Evolutionary conservation across 2,113 vertebrate genomes (phyloP).

Genomic region (Zeus faber): DNA sequence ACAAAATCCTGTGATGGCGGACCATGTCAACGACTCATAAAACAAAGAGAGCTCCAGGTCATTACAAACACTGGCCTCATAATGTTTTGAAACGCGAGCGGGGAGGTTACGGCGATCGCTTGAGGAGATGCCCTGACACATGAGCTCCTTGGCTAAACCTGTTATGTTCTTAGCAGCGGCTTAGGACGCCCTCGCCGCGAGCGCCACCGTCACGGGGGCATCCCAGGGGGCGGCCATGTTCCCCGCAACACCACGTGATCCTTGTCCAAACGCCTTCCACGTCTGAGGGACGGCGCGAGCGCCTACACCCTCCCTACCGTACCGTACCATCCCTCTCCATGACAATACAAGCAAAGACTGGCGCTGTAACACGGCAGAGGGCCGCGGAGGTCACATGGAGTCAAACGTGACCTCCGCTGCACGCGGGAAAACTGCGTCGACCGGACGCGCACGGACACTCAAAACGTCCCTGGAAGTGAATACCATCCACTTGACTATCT

Average conservation of each 20-base stretch:
- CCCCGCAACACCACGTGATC: slow-evolving; percentile 30
- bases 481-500: slow-evolving; percentile 26
- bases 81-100: slow-evolving; percentile 25
- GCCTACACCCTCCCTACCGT: too few species aligned
- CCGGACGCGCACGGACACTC: not conserved
- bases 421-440: not conserved
- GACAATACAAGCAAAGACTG: not conserved
- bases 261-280: slow-evolving; percentile 39
- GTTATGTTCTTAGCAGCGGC: slow-evolving; percentile 70
- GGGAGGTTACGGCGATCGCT: too few species aligned
- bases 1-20: not conserved
- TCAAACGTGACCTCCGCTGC: too few species aligned
- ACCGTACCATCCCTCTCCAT: not conserved
- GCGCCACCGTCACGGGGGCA: slow-evolving; percentile 25
- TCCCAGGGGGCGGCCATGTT: slow-evolving; percentile 39
- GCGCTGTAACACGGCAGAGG: too few species aligned
- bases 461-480: slow-evolving; percentile 23
- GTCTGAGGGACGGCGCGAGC: too few species aligned
- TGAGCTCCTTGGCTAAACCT: slow-evolving; percentile 71
- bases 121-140: slow-evolving; percentile 53
- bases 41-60: slow-evolving; percentile 3
- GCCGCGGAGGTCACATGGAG: too few species aligned
- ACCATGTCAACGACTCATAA: not conserved
- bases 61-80: slow-evolving; percentile 5
- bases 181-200: slow-evolving; percentile 39